Evolutionary conservation across 2,888 invertebrate genomes (phyloP).

Genomic region (Tenthredo livida): DNA sequence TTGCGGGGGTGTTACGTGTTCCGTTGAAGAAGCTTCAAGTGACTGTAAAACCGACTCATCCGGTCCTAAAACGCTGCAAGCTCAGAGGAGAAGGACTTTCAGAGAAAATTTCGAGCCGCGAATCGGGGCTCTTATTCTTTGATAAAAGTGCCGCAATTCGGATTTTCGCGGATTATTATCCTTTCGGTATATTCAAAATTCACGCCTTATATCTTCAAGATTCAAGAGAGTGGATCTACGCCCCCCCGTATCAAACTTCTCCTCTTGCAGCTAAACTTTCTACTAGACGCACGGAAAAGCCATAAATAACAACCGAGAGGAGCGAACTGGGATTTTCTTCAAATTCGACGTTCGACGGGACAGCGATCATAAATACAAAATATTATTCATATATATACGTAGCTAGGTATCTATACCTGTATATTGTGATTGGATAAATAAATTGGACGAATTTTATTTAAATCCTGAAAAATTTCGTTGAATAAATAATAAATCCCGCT

Average conservation of each 20-base stretch:
- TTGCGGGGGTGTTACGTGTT: constrained; percentile 32
- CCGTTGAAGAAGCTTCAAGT: neutral
- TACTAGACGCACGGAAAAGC: neutral
- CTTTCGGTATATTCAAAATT: neutral
- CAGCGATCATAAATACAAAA: constrained; percentile 18
- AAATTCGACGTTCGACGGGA: neutral
- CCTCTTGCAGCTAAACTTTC: constrained; percentile 7
- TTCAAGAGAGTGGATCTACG: neutral
- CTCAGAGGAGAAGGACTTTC: neutral
- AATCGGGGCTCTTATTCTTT: neutral
- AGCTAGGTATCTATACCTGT: neutral
- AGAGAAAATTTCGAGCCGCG: neutral
- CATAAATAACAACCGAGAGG: neutral
- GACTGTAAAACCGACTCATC: constrained; percentile 42
- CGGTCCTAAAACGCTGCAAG: constrained; percentile 40
- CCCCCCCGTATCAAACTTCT: neutral
- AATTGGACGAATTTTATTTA: constrained; percentile 14
- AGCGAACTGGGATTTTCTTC: neutral
- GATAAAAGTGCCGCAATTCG: neutral
- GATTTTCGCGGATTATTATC: neutral
- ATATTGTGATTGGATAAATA: constrained; percentile 14
- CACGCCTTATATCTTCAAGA: neutral
- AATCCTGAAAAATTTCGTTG: constrained; percentile 7
- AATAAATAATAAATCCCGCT: constrained; percentile 12
- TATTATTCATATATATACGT: neutral